These are phyloP conservation scores for Troides aeacus DNA, from an alignment of 2,888 invertebrate species.

Conservation along the genomic window DNA sequence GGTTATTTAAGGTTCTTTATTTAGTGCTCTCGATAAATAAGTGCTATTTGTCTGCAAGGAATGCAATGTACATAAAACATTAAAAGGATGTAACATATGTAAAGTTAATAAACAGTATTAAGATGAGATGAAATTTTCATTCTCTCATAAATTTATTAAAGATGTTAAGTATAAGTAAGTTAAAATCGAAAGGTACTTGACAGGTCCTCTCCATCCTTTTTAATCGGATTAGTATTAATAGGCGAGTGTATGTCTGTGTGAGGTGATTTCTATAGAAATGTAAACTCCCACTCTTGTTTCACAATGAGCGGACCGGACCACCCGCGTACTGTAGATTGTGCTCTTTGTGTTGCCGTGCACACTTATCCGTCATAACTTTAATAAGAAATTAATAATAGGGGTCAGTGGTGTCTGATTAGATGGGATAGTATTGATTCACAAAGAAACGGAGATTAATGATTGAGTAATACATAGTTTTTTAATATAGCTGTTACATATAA, in stretches of 20 bases:
- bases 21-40: no score
- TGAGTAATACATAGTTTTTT: neutral
- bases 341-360: slow-evolving; percentile 19
- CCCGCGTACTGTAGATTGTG: slow-evolving; percentile 30
- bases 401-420: slow-evolving; percentile 17
- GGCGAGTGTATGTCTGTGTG: slow-evolving; percentile 5
- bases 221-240: slow-evolving; percentile 36
- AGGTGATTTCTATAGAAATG: slow-evolving; percentile 14
- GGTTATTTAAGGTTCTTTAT: no score
- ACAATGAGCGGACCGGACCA: slow-evolving; percentile 37
- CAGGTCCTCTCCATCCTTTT: slow-evolving; percentile 29
- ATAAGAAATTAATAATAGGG: slow-evolving; percentile 25
- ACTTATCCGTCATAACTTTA: slow-evolving; percentile 26
- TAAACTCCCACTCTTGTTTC: slow-evolving; percentile 25
- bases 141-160: no score
- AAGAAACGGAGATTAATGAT: slow-evolving; percentile 10
- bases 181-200: slow-evolving; percentile 9
- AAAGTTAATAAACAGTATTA: no score
- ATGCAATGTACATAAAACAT: no score
- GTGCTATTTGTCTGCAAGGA: no score
- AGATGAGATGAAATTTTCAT: no score
- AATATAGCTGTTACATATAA: neutral
- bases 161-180: slow-evolving; percentile 5
- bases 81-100: no score
- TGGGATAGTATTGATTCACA: slow-evolving; percentile 13